A percentile compares a stretch with the other conserved stretches of the same genome.
These are phyloP conservation scores for Smutsia gigantea DNA, from an alignment of 2,797 vertebrate species.

Conservation along the genomic window DNA sequence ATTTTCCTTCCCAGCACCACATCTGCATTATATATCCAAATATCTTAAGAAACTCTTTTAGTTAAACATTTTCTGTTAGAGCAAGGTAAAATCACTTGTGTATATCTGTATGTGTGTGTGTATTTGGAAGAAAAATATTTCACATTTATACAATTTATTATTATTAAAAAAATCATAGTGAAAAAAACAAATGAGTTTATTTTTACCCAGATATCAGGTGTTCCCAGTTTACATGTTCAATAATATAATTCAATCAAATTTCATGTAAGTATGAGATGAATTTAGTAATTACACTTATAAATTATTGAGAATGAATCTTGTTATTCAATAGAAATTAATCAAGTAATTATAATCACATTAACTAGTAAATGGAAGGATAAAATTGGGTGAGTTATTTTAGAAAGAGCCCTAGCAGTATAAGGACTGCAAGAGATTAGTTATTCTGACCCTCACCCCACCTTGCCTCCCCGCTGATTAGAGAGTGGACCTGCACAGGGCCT, in stretches of 20 bases:
- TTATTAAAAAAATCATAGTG: background rate
- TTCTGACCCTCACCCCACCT: background rate
- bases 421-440: background rate
- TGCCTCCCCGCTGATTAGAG: background rate
- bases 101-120: background rate
- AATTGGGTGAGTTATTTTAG: background rate
- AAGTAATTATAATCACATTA: background rate
- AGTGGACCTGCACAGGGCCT: background rate
- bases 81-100: background rate
- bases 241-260: background rate
- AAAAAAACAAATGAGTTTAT: background rate
- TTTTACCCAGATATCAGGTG: background rate
- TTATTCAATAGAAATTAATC: background rate
- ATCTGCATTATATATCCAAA: background rate
- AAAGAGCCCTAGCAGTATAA: background rate
- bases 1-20: background rate
- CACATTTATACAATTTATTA: background rate
- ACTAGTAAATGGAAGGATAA: background rate
- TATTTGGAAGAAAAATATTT: constrained; percentile 28
- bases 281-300: background rate
- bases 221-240: background rate
- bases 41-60: background rate
- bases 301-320: constrained; percentile 27
- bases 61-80: background rate
- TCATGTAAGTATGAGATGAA: background rate